Percentiles rank a stretch among this genome's conserved stretches.
phyloP scores from a whole-genome alignment of 2,888 invertebrate genomes.

The Tipula confusa region DNA sequence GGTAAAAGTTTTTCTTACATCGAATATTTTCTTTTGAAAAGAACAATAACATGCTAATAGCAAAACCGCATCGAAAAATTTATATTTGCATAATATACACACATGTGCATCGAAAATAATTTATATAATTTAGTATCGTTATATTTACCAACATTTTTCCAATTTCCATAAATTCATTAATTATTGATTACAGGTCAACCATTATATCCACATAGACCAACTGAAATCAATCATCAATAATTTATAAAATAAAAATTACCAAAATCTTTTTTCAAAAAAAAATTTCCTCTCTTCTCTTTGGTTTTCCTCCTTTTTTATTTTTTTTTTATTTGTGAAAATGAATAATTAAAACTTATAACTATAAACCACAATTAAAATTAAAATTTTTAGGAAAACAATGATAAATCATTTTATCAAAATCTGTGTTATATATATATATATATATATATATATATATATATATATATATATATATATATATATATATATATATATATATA shows the following conservation, averaged over 20 bases:
- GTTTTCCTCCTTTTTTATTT: neutral
- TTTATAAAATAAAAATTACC: neutral
- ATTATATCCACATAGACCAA: neutral
- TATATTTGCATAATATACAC: too few species aligned
- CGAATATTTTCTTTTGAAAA: too few species aligned
- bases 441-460: neutral
- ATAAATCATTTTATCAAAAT: slow-evolving; percentile 25
- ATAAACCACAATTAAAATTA: slow-evolving; percentile 25
- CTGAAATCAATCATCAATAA: slow-evolving; percentile 25
- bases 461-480: neutral
- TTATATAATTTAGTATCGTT: too few species aligned
- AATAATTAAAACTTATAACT: slow-evolving; percentile 20
- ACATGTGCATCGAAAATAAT: too few species aligned
- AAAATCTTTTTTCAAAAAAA: neutral
- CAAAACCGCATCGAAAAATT: too few species aligned
- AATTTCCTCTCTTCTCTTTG: neutral
- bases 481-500: neutral
- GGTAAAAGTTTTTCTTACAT: too few species aligned
- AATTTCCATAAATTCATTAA: neutral
- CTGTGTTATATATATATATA: neutral
- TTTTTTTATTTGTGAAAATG: neutral
- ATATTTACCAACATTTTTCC: neutral
- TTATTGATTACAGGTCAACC: neutral
- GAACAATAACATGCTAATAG: too few species aligned
- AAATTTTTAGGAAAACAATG: slow-evolving; percentile 20